Conservation (phyloP, 2,797 vertebrate genomes). For the Sciaenops ocellatus region DNA sequence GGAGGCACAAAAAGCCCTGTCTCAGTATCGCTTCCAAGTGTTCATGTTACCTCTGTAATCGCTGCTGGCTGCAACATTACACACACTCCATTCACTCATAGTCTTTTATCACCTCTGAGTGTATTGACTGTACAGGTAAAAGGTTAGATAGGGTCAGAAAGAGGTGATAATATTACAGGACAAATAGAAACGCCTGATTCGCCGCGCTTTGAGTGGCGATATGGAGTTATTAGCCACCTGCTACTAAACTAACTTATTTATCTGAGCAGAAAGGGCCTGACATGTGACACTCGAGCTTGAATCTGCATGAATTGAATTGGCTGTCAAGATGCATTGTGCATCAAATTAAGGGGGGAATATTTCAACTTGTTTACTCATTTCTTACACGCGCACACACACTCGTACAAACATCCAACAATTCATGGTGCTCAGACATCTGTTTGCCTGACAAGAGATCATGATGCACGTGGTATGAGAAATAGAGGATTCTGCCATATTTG, state of each 20-base stretch:
- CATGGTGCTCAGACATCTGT: slow-evolving; percentile 70
- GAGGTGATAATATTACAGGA: slow-evolving; percentile 67
- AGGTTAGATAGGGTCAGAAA: slow-evolving; percentile 72
- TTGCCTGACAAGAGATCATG: slow-evolving; percentile 77
- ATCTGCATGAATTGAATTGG: slow-evolving; percentile 66
- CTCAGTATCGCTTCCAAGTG: slow-evolving; percentile 81
- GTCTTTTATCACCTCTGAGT: slow-evolving; percentile 71
- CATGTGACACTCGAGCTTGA: slow-evolving; percentile 65
- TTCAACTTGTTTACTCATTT: slow-evolving; percentile 82
- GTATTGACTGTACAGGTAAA: slow-evolving; percentile 68
- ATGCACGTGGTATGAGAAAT: slow-evolving; percentile 62
- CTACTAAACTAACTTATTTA: slow-evolving; percentile 60
- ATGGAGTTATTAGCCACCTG: slow-evolving; percentile 50
- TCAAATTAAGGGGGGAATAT: slow-evolving; percentile 85
- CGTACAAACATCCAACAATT: slow-evolving; percentile 75
- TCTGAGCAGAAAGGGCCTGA: slow-evolving; percentile 64
- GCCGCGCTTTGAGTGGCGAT: neutral
- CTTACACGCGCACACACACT: slow-evolving; percentile 33
- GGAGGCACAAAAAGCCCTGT: slow-evolving; percentile 77
- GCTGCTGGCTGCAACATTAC: slow-evolving; percentile 80
- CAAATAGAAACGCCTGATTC: slow-evolving; percentile 49
- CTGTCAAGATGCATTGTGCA: slow-evolving; percentile 85
- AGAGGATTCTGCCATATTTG: slow-evolving; percentile 77
- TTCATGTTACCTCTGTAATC: slow-evolving; percentile 82
- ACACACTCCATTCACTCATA: slow-evolving; percentile 74